Percentiles rank a stretch among this genome's conserved stretches.
Conservation (phyloP, 92 coral and sea anemone species). For the Porites lobata region DNA sequence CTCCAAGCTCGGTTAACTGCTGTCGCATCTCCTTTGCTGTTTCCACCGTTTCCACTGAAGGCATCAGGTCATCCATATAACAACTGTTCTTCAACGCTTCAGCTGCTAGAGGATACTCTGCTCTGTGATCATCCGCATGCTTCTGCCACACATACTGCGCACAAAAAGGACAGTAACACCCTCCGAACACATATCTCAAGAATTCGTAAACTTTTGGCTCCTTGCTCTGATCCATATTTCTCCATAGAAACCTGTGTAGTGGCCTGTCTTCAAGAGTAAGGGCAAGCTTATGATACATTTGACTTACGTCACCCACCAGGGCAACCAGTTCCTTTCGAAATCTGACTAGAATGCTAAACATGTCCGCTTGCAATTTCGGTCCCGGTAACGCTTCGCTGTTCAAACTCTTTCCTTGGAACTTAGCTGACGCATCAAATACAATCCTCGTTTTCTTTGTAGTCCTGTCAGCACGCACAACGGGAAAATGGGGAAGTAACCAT, state of each 20-base stretch:
- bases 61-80: no score
- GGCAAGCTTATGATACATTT: constrained; percentile 61
- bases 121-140: constrained; percentile 13
- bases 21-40: constrained; percentile 26
- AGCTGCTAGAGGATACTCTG: constrained; percentile 65
- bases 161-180: constrained; percentile 67
- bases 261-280: constrained; percentile 45
- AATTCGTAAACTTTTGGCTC: no score
- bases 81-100: no score
- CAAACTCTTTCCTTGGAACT: constrained; percentile 26
- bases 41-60: constrained; percentile 50
- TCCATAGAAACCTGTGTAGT: constrained; percentile 61
- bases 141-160: not conserved
- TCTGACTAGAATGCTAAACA: constrained; percentile 37
- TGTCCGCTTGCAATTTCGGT: constrained; percentile 60
- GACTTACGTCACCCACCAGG: constrained; percentile 50
- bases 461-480: constrained; percentile 45
- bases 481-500: constrained; percentile 32
- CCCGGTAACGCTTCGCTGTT: constrained; percentile 61
- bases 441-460: not conserved
- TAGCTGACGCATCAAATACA: constrained; percentile 34
- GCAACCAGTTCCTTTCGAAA: constrained; percentile 47
- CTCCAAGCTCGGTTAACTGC: constrained; percentile 67
- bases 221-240: constrained; percentile 35
- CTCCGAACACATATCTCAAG: constrained; percentile 33